phyloP scores from a whole-genome alignment of 2,888 invertebrate species.

The Halocaridina rubra region DNA sequence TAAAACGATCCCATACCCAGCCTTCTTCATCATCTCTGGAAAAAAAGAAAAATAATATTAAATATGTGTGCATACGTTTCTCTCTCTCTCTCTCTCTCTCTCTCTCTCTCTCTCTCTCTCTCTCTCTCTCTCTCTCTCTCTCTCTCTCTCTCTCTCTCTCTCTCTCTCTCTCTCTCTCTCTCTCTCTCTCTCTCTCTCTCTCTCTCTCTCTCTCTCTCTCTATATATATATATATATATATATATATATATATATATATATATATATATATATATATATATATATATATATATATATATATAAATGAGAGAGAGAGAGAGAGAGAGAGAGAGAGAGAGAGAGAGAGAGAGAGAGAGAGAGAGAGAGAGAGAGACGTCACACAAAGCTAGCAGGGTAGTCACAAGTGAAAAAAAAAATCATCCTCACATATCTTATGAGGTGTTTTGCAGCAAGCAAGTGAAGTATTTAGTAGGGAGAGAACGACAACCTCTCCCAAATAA shows the following conservation, averaged over 20 bases:
- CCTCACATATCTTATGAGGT: no score
- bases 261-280: neutral
- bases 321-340: neutral
- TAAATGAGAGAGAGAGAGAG: neutral
- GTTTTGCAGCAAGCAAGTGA: no score
- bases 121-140: neutral
- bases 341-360: neutral
- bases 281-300: no score
- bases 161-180: neutral
- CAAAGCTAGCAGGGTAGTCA: no score
- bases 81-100: neutral
- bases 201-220: neutral
- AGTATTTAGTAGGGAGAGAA: no score
- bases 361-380: neutral
- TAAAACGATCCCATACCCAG: conserved; percentile 11
- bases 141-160: neutral
- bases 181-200: neutral
- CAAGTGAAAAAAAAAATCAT: no score
- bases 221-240: no score
- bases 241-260: no score
- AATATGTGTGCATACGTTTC: neutral
- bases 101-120: neutral
- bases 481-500: no score
- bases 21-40: neutral
- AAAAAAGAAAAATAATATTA: neutral